phyloP scores from a whole-genome alignment of 2,888 invertebrate species.

The Ischnus inquisitorius region DNA sequence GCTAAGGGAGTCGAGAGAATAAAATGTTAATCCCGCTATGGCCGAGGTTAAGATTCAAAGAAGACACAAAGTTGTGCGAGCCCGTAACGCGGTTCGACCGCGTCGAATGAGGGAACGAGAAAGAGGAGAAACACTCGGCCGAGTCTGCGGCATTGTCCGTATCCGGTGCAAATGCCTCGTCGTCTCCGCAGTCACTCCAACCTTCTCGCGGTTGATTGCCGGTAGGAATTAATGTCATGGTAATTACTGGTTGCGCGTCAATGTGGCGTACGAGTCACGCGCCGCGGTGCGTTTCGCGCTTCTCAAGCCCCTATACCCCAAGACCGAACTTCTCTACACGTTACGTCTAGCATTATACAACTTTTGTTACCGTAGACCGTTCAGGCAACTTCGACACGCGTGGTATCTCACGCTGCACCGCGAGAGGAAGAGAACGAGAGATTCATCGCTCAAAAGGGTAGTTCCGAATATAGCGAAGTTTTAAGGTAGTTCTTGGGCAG shows the following conservation, averaged over 20 bases:
- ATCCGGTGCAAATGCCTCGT: constrained; percentile 59
- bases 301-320: constrained; percentile 5
- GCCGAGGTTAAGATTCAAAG: constrained; percentile 31
- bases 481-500: no score
- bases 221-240: constrained; percentile 69
- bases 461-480: no score
- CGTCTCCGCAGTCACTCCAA: constrained; percentile 34
- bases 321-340: constrained; percentile 16
- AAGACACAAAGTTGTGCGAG: constrained; percentile 39
- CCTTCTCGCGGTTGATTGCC: constrained; percentile 52
- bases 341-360: constrained; percentile 14
- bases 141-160: constrained; percentile 59
- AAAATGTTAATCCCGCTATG: constrained; percentile 46
- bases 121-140: neutral
- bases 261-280: constrained; percentile 65
- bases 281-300: constrained; percentile 43
- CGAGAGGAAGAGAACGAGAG: neutral
- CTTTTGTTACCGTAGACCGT: constrained; percentile 6
- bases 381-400: constrained; percentile 13
- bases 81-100: constrained; percentile 16
- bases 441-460: no score
- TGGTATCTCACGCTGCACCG: neutral
- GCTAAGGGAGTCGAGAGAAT: constrained; percentile 39
- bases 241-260: constrained; percentile 66
- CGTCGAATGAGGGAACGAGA: constrained; percentile 17